These are phyloP conservation scores for Corythaixoides concolor DNA, from an alignment of 2,113 vertebrate genomes.

Conservation along the genomic window DNA sequence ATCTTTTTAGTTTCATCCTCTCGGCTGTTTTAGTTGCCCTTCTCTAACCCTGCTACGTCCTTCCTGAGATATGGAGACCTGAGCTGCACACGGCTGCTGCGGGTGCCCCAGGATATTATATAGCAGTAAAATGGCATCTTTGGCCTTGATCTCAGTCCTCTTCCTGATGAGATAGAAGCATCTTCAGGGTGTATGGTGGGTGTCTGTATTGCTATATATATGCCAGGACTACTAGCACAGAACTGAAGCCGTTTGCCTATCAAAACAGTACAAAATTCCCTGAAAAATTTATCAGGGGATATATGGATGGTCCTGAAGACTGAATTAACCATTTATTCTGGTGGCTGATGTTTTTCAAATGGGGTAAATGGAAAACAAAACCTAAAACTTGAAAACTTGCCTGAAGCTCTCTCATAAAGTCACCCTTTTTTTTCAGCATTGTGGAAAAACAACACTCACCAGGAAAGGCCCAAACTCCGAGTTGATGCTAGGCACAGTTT, in stretches of 20 bases:
- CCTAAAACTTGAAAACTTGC: neutral
- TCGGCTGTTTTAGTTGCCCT: neutral
- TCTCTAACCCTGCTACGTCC: neutral
- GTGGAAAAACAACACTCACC: neutral
- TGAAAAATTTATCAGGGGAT: neutral
- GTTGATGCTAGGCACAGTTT: neutral
- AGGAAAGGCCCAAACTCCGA: neutral
- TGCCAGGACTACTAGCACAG: neutral
- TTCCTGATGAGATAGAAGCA: neutral
- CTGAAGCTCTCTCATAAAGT: neutral
- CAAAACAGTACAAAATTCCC: neutral
- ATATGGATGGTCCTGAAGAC: neutral
- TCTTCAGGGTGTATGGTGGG: neutral
- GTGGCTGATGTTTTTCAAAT: slow-evolving; percentile 11
- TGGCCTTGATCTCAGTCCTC: neutral
- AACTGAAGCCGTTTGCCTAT: neutral
- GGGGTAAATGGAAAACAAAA: neutral
- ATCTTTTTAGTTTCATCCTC: neutral
- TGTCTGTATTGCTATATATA: neutral
- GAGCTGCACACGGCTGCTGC: neutral
- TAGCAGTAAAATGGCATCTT: neutral
- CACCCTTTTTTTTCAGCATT: neutral
- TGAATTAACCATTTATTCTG: neutral
- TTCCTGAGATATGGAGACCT: neutral
- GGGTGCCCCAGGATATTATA: neutral